phyloP scores from a whole-genome alignment of 2,797 vertebrate genomes.

The Peromyscus attwateri region DNA sequence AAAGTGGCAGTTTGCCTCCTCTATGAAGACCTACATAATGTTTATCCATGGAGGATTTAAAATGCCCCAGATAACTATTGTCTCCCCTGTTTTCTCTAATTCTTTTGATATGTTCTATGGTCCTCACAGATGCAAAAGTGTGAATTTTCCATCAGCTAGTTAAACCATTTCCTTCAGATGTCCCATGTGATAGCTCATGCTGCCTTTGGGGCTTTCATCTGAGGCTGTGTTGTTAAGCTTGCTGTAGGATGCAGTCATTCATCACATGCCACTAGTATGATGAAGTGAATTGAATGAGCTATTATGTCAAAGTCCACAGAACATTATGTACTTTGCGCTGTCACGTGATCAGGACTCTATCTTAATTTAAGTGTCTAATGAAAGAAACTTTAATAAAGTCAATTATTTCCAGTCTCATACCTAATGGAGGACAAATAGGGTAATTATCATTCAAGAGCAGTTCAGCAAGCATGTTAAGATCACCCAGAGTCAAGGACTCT shows the following conservation, averaged over 20 bases:
- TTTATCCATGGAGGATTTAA: not conserved
- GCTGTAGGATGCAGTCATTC: not conserved
- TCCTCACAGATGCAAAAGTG: not conserved
- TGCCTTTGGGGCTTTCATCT: not conserved
- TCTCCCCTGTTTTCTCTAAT: not conserved
- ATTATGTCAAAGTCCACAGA: not conserved
- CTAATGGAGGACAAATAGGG: not conserved
- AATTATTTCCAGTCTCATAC: slow-evolving; percentile 30
- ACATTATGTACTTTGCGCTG: not conserved
- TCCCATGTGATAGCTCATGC: not conserved
- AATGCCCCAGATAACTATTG: not conserved
- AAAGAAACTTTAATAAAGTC: slow-evolving; percentile 38
- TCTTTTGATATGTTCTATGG: not conserved
- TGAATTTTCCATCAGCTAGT: slow-evolving; percentile 26
- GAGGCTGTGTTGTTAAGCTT: not conserved
- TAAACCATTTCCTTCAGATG: not conserved
- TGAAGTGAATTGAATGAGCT: slow-evolving; percentile 19
- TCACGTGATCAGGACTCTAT: slow-evolving; percentile 50
- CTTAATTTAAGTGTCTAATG: slow-evolving; percentile 63
- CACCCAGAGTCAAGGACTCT: not conserved
- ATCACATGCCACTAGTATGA: slow-evolving; percentile 39
- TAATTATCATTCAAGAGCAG: not conserved
- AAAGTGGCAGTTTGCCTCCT: not conserved
- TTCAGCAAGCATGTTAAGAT: not conserved
- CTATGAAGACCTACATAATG: not conserved